Percentiles rank a stretch among this genome's conserved stretches.
phyloP scores from a whole-genome alignment of 2,888 invertebrate genomes.

The Julus scandinavius region DNA sequence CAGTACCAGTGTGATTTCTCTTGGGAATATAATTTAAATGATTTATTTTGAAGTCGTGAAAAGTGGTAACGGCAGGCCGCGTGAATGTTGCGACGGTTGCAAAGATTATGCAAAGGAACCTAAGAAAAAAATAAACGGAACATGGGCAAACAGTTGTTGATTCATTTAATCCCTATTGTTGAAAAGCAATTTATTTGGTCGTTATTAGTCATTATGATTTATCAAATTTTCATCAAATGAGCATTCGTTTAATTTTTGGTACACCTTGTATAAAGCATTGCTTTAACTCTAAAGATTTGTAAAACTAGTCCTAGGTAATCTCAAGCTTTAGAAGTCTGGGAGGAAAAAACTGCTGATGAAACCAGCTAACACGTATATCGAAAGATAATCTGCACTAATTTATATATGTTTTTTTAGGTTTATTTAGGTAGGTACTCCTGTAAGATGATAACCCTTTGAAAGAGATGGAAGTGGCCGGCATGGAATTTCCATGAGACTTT shows the following conservation, averaged over 20 bases:
- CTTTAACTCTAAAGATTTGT: neutral
- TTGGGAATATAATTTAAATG: neutral
- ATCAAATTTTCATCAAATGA: no score
- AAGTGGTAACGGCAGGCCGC: neutral
- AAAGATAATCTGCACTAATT: neutral
- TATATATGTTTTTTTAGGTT: no score
- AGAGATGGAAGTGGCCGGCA: neutral
- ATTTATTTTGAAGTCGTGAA: neutral
- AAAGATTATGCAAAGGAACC: constrained; percentile 7
- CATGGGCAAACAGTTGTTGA: neutral
- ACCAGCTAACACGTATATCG: neutral
- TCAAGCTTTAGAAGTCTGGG: neutral
- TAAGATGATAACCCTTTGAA: neutral
- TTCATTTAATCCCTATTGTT: neutral
- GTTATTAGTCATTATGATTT: no score
- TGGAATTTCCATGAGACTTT: neutral
- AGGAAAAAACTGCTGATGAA: neutral
- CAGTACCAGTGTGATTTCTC: neutral
- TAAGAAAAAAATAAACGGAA: neutral
- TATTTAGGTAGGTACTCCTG: no score
- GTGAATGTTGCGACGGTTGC: neutral
- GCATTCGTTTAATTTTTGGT: neutral
- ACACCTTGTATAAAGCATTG: neutral
- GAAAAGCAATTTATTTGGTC: no score
- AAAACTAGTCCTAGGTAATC: neutral